These are phyloP conservation scores for Camelus dromedarius DNA, from an alignment of 2,113 vertebrate species.

Conservation along the genomic window DNA sequence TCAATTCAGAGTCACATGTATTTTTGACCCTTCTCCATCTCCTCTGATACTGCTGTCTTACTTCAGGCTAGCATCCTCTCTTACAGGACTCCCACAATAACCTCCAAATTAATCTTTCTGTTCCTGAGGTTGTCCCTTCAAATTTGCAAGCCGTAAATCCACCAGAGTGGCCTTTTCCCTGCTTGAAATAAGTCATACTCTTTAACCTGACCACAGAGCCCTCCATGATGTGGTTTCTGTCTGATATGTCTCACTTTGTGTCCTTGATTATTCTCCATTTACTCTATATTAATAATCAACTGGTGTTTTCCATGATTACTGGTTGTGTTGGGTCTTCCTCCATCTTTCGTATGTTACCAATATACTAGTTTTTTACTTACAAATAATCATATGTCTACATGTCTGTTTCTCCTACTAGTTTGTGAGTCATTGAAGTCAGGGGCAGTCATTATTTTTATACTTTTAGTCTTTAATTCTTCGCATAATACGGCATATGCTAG, in stretches of 20 bases:
- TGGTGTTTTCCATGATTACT: not conserved
- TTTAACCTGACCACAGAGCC: not conserved
- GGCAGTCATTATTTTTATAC: not conserved
- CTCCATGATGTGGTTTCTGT: not conserved
- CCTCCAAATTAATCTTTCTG: not conserved
- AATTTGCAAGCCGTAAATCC: not conserved
- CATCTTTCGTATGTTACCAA: not conserved
- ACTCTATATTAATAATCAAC: not conserved
- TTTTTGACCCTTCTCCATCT: not conserved
- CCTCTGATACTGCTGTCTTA: not conserved
- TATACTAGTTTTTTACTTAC: not conserved
- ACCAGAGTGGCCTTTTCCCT: not conserved
- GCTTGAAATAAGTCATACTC: fast-evolving
- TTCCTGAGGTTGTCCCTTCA: not conserved
- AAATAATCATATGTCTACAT: not conserved
- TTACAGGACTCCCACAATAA: not conserved
- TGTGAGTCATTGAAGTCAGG: not conserved
- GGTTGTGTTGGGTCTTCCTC: not conserved
- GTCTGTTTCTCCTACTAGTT: not conserved
- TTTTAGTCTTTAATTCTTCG: not conserved
- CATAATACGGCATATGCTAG: not conserved
- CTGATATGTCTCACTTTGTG: not conserved
- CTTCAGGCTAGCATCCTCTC: not conserved
- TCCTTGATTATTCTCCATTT: not conserved
- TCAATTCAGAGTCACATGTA: not conserved